Base-by-base conservation (phyloP, 2,113 vertebrate species). In the Lophochroa leadbeateri region DNA sequence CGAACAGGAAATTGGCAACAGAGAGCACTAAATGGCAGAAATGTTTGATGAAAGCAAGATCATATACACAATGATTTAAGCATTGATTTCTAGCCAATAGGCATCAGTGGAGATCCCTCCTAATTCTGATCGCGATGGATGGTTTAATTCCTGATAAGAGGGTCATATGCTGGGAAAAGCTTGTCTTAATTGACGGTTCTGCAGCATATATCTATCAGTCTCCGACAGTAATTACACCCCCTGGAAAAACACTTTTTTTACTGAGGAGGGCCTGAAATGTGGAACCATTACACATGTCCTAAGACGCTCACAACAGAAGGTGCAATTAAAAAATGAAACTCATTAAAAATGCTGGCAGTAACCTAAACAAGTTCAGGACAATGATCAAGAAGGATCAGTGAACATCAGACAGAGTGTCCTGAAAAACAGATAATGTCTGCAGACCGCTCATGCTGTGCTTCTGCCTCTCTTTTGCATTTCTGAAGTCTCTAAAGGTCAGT, bases 191-290 rank as follows among this genome's bases (percentile, higher is more conserved):
- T 90, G 88, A 92, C 82, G 86, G 60, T 35, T 91, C 89, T 86
- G 83, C 60, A 86, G 41, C 82, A 50, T 33, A 9, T 43, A 90
- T 88, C 95, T 80, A 58, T 97, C 94, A 92, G 76, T 35, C 79
- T 77, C 31, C 10, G 94, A 83, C 91, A 94, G 88, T 90, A 92
- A 97, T 96, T 95, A 58, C 79, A 90, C 28, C 88, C 92, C 79
- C 88, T 70, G 72, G 96, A 95, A 92, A 96, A 97, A 67, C 90
- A 93, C 41, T 46, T 88, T 86, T 92, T 94, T 89, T 83, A 82
- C 76, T 33, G 46, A 95, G 79, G 46, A 95, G 44, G 57, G 86
- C 71, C 71, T 93, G 79, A 93, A 93, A 94, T 5, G 68, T 3
- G 0, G 79, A 96, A 80, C 90, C 95, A 86, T 95, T 88, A 96